phyloP scores from a whole-genome alignment of 2,113 vertebrate species.

The Leptocoma aspasia region DNA sequence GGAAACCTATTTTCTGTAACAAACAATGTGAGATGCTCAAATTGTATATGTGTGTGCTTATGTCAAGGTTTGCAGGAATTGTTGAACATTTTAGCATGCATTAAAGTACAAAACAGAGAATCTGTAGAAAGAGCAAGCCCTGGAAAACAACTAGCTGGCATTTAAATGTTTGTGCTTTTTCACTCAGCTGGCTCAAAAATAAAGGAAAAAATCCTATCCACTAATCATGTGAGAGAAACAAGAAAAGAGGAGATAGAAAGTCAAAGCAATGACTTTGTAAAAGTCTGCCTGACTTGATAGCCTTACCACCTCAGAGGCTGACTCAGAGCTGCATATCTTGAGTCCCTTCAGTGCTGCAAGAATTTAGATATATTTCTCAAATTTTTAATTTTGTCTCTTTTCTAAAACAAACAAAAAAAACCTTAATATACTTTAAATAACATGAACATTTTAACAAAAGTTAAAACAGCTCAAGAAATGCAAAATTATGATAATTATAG shows the following conservation, averaged over 20 bases:
- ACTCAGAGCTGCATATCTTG: background rate
- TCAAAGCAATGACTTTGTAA: background rate
- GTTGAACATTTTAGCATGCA: background rate
- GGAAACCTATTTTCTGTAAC: background rate
- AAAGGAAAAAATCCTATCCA: background rate
- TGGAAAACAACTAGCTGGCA: background rate
- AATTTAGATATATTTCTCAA: background rate
- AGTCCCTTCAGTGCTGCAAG: background rate
- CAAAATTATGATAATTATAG: constrained; percentile 14
- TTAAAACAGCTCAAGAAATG: constrained; percentile 8
- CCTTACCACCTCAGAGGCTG: background rate
- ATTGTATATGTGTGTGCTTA: background rate
- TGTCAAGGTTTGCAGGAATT: background rate
- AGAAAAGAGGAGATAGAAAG: background rate
- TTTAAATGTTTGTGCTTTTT: background rate
- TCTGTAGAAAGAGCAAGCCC: background rate
- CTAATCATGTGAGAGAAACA: background rate
- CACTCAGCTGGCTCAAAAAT: background rate
- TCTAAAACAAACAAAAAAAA: background rate
- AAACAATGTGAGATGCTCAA: background rate
- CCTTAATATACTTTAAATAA: background rate
- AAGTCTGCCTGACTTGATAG: background rate
- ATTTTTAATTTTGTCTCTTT: background rate
- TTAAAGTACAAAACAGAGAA: background rate
- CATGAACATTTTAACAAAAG: background rate